phyloP scores from a whole-genome alignment of 2,888 invertebrate species.

The Zygaena filipendulae region DNA sequence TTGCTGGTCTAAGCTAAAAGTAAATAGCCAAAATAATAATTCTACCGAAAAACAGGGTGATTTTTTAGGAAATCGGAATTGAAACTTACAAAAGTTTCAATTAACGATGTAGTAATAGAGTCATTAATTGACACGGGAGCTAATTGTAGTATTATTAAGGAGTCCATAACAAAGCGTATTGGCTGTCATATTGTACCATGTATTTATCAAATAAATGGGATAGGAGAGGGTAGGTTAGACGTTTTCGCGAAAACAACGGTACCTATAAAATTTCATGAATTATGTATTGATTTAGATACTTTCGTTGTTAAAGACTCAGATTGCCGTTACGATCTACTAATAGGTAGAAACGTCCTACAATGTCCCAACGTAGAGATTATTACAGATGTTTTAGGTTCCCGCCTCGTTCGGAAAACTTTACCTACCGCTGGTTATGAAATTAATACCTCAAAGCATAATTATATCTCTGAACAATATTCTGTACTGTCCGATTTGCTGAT shows the following conservation, averaged over 20 bases:
- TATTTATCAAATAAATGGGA: too few relatives aligned
- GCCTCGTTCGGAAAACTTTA: conserved; percentile 5
- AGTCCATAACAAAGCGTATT: conserved; percentile 11
- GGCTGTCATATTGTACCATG: conserved; percentile 7
- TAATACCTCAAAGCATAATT: too few relatives aligned
- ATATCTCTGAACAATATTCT: not conserved
- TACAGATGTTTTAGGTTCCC: conserved; percentile 8
- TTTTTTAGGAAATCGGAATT: conserved; percentile 11
- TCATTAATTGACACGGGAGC: conserved; percentile 18
- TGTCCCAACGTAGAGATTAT: conserved; percentile 13
- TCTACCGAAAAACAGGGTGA: conserved; percentile 4
- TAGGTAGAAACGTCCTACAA: conserved; percentile 10
- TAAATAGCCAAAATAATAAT: too few relatives aligned
- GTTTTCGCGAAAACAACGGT: conserved; percentile 5
- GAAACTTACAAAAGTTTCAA: conserved; percentile 10
- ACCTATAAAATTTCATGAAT: conserved; percentile 3
- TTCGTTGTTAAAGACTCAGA: conserved; percentile 5
- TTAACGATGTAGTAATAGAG: conserved; percentile 7
- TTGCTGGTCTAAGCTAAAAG: conserved; percentile 6
- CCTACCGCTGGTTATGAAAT: too few relatives aligned
- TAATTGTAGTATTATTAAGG: conserved; percentile 15
- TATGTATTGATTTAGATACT: conserved; percentile 7
- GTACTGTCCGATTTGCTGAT: not conserved
- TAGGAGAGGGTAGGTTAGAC: conserved; percentile 3
- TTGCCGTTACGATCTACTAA: conserved; percentile 6